Evolutionary conservation across 1,140 invertebrate genomes (phyloP).

Genomic region (Drosophila pachea): DNA sequence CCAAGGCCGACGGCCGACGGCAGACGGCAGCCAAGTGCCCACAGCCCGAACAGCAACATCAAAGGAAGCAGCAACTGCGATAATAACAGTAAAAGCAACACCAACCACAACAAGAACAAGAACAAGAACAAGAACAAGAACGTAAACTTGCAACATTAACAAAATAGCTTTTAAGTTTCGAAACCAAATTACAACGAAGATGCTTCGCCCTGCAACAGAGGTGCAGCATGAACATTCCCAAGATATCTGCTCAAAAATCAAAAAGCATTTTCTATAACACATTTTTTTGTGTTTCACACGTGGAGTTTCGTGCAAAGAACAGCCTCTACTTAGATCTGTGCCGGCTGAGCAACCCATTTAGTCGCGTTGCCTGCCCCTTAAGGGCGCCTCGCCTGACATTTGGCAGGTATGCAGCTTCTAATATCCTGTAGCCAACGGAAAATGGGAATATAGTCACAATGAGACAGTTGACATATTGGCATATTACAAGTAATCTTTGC

Average conservation of each 20-base stretch:
- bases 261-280: background rate
- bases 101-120: constrained; percentile 2
- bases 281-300: background rate
- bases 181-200: background rate
- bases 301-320: no score
- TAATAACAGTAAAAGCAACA: constrained; percentile 11
- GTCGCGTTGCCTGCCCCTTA: background rate
- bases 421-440: background rate
- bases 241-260: background rate
- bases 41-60: constrained; percentile 24
- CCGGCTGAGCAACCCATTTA: constrained; percentile 10
- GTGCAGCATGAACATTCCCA: background rate
- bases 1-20: background rate
- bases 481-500: no score
- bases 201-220: background rate
- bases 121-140: constrained; percentile 5
- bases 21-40: constrained; percentile 37
- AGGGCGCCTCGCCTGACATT: background rate
- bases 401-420: constrained; percentile 14
- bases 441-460: background rate
- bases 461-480: no score
- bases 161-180: background rate
- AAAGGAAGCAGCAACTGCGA: constrained; percentile 7
- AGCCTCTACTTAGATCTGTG: background rate
- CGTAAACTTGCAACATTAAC: constrained; percentile 4